A percentile compares a stretch with the other conserved stretches of the same genome.
Evolutionary conservation across 2,797 vertebrate species (phyloP).

Genomic region (Anniella stebbinsi): DNA sequence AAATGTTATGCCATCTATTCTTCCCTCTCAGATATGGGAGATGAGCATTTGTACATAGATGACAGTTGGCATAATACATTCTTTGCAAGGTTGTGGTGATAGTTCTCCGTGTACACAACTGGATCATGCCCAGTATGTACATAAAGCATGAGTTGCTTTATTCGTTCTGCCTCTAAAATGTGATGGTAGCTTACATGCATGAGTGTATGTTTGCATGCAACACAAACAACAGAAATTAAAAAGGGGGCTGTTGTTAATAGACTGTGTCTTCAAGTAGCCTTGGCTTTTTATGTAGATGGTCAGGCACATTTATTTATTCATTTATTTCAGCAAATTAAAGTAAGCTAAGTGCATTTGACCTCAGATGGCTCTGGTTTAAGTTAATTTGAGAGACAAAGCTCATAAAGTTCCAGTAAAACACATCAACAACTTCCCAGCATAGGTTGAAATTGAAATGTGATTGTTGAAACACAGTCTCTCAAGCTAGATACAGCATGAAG

Average conservation of each 20-base stretch:
- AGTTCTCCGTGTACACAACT: not conserved
- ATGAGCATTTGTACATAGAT: too few relatives aligned
- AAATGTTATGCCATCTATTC: not conserved
- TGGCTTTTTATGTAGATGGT: conserved; percentile 73
- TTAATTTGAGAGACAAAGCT: conserved; percentile 76
- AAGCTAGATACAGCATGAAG: conserved; percentile 63
- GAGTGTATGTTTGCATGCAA: conserved; percentile 28
- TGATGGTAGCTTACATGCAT: not conserved
- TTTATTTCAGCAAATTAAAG: conserved; percentile 79
- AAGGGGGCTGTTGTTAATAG: conserved; percentile 47
- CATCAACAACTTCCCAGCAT: conserved; percentile 71
- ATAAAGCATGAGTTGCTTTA: too few relatives aligned
- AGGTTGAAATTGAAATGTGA: conserved; percentile 61
- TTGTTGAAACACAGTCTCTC: conserved; percentile 61
- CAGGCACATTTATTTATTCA: conserved; percentile 72
- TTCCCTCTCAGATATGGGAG: not conserved
- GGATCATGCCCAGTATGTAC: not conserved
- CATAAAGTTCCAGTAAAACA: conserved; percentile 73
- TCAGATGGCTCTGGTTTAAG: conserved; percentile 74
- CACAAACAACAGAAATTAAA: not conserved
- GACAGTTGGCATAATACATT: not conserved
- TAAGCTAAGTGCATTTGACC: conserved; percentile 72
- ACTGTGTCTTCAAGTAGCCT: conserved; percentile 70
- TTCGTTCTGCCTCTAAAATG: too few relatives aligned
- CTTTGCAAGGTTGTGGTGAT: not conserved